A percentile compares a stretch with the other conserved stretches of the same genome.
phyloP scores from a whole-genome alignment of 2,797 vertebrate genomes.

The Poecile montanus region DNA sequence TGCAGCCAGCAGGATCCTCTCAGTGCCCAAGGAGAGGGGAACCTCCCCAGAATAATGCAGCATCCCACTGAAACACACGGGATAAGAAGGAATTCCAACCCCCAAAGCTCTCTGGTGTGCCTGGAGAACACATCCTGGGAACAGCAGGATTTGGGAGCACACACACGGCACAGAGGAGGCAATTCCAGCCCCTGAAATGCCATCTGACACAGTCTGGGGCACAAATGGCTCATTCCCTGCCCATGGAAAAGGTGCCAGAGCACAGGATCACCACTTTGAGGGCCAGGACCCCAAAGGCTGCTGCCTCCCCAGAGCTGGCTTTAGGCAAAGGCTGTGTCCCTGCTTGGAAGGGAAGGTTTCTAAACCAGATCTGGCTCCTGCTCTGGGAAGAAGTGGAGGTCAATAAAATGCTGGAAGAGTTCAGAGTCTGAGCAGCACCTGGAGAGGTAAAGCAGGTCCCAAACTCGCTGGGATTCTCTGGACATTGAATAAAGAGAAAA shows the following conservation, averaged over 20 bases:
- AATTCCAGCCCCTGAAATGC: not conserved
- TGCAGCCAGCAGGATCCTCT: rapidly evolving
- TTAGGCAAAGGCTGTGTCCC: not conserved
- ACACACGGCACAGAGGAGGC: not conserved
- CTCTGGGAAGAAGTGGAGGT: not conserved
- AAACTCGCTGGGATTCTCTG: not conserved
- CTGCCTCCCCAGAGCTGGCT: too few species aligned
- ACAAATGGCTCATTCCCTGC: rapidly evolving
- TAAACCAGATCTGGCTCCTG: not conserved
- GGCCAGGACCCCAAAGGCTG: too few species aligned
- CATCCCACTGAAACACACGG: too few species aligned
- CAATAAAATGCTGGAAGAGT: not conserved
- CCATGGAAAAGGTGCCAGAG: rapidly evolving
- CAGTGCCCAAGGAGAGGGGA: too few species aligned
- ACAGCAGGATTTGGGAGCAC: not conserved
- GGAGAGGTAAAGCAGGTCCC: not conserved
- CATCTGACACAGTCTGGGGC: not conserved
- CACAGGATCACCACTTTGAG: not conserved
- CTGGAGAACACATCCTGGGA: too few species aligned
- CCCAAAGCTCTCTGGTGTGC: too few species aligned
- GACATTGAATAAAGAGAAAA: not conserved
- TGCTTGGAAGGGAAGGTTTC: too few species aligned
- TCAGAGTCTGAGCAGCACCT: not conserved
- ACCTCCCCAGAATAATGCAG: too few species aligned
- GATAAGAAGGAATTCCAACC: too few species aligned